Evolutionary conservation across 2,888 invertebrate species (phyloP).

Genomic region (Adineta ricciae): DNA sequence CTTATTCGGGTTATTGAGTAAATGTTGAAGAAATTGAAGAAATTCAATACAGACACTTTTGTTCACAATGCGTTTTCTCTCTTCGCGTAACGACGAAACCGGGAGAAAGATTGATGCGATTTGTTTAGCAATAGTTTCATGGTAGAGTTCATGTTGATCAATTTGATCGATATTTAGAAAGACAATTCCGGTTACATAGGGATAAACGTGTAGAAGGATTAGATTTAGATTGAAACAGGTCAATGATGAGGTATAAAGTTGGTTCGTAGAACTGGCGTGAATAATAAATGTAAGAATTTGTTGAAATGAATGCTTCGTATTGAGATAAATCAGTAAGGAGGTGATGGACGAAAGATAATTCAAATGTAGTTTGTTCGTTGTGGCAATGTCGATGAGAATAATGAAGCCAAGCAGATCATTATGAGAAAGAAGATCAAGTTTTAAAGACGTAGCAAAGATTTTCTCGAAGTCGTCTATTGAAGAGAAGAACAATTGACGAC

Average conservation of each 20-base stretch:
- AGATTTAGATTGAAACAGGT: slow-evolving; percentile 5
- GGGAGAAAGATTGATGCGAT: neutral
- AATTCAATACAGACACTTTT: slow-evolving; percentile 2
- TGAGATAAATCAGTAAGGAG: neutral
- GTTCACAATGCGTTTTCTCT: neutral
- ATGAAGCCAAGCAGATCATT: slow-evolving; percentile 5
- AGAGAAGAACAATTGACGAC: neutral
- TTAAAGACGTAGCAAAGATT: neutral
- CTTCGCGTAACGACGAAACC: neutral
- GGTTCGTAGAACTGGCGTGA: neutral
- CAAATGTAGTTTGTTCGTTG: neutral
- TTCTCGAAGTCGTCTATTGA: neutral
- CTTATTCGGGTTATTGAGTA: neutral
- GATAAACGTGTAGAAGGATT: neutral
- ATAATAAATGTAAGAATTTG: slow-evolving; percentile 19
- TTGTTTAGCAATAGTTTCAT: neutral
- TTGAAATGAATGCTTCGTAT: neutral
- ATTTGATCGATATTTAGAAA: neutral
- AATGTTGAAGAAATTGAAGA: slow-evolving; percentile 21
- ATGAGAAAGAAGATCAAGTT: neutral
- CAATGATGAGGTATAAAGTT: neutral
- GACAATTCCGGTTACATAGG: neutral
- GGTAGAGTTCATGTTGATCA: neutral
- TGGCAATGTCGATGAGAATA: slow-evolving; percentile 5
- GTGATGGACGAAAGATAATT: neutral